These are phyloP conservation scores for Actenoides hombroni DNA, from an alignment of 2,113 vertebrate genomes.

Conservation along the genomic window DNA sequence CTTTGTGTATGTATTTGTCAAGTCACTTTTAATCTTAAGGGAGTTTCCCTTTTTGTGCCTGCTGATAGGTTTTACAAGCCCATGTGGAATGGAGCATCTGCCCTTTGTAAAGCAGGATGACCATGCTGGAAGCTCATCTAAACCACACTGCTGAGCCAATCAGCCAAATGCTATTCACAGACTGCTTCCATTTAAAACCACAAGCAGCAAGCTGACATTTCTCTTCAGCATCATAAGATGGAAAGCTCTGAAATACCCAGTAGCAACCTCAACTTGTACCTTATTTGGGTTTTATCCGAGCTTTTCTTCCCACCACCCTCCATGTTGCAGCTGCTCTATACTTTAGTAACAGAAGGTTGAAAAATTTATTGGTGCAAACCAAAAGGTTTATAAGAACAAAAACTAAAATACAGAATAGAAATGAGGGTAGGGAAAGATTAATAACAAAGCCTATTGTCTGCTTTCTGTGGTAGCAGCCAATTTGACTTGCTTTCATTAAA, in stretches of 20 bases:
- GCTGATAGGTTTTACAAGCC: neutral
- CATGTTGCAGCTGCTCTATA: neutral
- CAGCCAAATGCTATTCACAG: conserved; percentile 36
- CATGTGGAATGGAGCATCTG: conserved; percentile 37
- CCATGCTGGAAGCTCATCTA: conserved; percentile 36
- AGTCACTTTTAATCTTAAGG: neutral
- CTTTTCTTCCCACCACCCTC: neutral
- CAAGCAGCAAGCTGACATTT: conserved; percentile 51
- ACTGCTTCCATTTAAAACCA: conserved; percentile 47
- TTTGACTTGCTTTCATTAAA: conserved; percentile 65
- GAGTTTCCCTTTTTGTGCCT: neutral
- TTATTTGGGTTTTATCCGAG: neutral
- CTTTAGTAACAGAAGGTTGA: conserved; percentile 4
- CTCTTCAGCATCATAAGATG: conserved; percentile 36
- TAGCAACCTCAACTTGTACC: conserved; percentile 36
- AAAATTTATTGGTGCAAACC: conserved; percentile 20
- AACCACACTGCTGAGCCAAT: neutral
- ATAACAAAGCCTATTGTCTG: conserved; percentile 47
- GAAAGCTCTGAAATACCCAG: conserved; percentile 50
- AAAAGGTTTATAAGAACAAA: conserved; percentile 37
- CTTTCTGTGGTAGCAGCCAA: conserved; percentile 25
- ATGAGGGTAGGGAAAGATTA: conserved; percentile 12
- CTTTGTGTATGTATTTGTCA: neutral
- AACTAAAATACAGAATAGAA: neutral
- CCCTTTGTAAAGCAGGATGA: conserved; percentile 6